Evolutionary conservation across 2,797 vertebrate genomes (phyloP).

Genomic region (Enteromius trimaculatus): DNA sequence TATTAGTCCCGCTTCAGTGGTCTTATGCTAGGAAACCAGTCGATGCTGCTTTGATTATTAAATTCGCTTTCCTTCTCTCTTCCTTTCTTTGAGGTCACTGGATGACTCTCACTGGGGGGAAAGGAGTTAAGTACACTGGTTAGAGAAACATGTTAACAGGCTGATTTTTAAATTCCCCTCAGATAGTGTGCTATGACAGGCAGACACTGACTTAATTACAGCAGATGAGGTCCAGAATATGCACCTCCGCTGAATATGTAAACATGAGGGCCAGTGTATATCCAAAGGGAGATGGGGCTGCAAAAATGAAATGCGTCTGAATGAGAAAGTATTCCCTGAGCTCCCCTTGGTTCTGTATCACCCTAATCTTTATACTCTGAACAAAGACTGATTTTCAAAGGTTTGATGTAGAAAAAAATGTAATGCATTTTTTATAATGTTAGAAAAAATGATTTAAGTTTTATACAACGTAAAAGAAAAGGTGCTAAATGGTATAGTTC

Average conservation of each 20-base stretch:
- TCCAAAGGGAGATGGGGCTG: slow-evolving; percentile 34
- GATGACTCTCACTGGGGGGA: slow-evolving; percentile 71
- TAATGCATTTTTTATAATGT: neutral
- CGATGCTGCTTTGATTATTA: slow-evolving; percentile 62
- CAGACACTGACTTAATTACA: slow-evolving; percentile 78
- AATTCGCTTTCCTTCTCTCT: slow-evolving; percentile 54
- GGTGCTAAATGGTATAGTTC: neutral
- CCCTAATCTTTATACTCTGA: slow-evolving; percentile 38
- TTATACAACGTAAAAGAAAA: neutral
- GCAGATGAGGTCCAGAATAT: slow-evolving; percentile 71
- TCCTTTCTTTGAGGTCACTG: slow-evolving; percentile 67
- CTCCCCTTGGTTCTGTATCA: slow-evolving; percentile 46
- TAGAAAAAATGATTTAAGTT: neutral
- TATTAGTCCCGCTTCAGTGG: slow-evolving; percentile 74
- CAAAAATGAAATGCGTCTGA: slow-evolving; percentile 43
- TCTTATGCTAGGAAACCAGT: slow-evolving; percentile 59
- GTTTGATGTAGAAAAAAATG: neutral
- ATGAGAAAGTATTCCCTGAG: slow-evolving; percentile 35
- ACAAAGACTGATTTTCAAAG: slow-evolving; percentile 37
- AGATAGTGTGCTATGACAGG: slow-evolving; percentile 69
- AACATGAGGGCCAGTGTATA: slow-evolving; percentile 42
- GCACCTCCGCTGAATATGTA: slow-evolving; percentile 66
- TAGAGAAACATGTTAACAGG: slow-evolving; percentile 78
- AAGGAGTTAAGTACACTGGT: slow-evolving; percentile 71
- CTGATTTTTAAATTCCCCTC: slow-evolving; percentile 71